Evolutionary conservation across 2,797 vertebrate species (phyloP), one percentile per base, ranked within the genome.

Genomic region (Pseudomugil tenellus): DNA sequence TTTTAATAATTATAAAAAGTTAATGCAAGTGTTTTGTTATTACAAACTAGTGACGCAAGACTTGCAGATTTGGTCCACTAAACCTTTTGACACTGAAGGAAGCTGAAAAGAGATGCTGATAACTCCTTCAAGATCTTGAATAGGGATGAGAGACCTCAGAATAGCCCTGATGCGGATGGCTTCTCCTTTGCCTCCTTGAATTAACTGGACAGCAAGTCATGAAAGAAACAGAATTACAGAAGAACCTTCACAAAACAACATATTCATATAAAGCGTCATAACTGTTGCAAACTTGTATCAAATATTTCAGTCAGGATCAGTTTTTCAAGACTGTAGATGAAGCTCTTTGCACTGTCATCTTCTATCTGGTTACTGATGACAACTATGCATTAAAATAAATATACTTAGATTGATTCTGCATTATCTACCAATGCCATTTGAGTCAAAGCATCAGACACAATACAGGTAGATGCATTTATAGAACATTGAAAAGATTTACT

Each of bases 101-200:
- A 96, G 94, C 61, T 95, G 93, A 79, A 99, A 96, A 56, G 95
- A 89, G 81, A 98, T 95, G 88, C 96, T 96, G 86, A 98, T 96
- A 70, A 98, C 95, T 34, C 96, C 97, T 82, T 97, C 95, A 66
- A 98, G 94, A 84, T 99, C 96, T 83, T 94, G 94, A 67, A 97
- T 53, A 1, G 96, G 96, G 81, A 98, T 95, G 49, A 99, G 93
- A 17, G 97, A 98, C 76, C 95, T 94, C 68, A 99, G 89, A 92
- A 99, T 98, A 57, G 95, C 96, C 72, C 97, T 94, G 73, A 98
- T 95, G 63, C 97, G 95, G 72, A 99, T 95, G 64, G 97, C 97
- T 76, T 99, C 97, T 28, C 96, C 96, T 93, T 97, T 98, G 9
- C 96, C 96, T 29, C 94, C 95, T 72, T 96, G 94, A 86, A 98